Conservation (phyloP, 37 sponge, comb jelly and placozoan genomes). For the Halichondria panicea region DNA sequence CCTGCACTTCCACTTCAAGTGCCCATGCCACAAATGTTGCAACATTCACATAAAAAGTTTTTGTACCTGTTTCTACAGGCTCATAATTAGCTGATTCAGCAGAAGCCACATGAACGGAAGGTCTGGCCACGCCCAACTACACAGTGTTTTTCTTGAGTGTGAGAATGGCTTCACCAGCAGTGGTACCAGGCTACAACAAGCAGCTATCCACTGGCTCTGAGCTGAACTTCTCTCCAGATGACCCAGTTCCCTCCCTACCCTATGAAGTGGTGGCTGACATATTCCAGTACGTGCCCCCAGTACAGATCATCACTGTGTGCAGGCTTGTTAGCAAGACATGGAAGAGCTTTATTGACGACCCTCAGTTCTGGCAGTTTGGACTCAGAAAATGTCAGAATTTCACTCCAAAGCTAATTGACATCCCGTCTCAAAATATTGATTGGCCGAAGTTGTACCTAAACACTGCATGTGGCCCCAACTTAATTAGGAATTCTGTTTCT, state of each 20-base stretch:
- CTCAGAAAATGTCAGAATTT: constrained; percentile 27
- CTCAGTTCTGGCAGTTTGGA: constrained; percentile 38
- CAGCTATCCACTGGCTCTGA: no score
- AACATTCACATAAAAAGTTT: no score
- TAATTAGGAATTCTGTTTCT: constrained; percentile 15
- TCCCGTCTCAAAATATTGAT: constrained; percentile 2
- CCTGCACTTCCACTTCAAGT: no score
- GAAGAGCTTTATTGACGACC: constrained; percentile 27
- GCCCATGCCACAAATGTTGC: no score
- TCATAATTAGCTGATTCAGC: no score
- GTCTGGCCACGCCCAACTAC: no score
- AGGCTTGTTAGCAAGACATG: constrained; percentile 38
- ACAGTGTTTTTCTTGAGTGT: no score
- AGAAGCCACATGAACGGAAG: no score
- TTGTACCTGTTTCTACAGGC: no score
- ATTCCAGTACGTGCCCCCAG: constrained; percentile 32
- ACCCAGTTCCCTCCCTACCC: constrained; percentile 27
- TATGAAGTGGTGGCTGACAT: constrained; percentile 18
- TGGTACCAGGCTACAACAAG: no score
- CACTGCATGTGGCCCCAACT: constrained; percentile 18
- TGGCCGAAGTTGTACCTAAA: constrained; percentile 48
- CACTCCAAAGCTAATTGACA: constrained; percentile 1
- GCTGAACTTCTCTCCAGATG: no score
- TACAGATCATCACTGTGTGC: constrained; percentile 17
- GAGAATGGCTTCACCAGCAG: no score